These are phyloP conservation scores for Nannospalax galili DNA, from an alignment of 2,113 vertebrate species.

Conservation along the genomic window DNA sequence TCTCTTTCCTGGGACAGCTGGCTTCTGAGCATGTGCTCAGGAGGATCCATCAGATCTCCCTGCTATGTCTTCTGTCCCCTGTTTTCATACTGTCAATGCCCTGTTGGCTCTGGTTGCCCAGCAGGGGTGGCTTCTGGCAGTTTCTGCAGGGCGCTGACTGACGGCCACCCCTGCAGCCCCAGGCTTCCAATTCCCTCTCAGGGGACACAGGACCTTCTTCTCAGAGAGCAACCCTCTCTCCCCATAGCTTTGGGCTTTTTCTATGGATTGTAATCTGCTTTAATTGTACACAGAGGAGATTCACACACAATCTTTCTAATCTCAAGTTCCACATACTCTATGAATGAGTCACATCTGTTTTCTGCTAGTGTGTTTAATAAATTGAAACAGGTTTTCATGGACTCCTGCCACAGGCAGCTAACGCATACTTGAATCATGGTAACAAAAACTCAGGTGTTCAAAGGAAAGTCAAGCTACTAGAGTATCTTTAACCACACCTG, in stretches of 20 bases:
- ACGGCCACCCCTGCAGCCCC: neutral
- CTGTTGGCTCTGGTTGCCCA: neutral
- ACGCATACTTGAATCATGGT: neutral
- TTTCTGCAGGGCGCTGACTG: neutral
- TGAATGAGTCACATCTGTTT: neutral
- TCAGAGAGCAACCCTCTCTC: neutral
- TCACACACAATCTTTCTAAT: neutral
- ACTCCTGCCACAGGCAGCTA: neutral
- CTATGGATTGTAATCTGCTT: neutral
- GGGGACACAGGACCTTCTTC: neutral
- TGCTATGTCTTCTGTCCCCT: neutral
- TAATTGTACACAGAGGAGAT: neutral
- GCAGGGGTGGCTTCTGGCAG: neutral
- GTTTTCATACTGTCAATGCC: neutral
- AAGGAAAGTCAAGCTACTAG: neutral
- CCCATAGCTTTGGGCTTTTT: neutral
- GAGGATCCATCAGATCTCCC: neutral
- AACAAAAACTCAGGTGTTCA: neutral
- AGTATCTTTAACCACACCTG: neutral
- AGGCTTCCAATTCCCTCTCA: neutral
- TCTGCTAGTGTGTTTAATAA: neutral
- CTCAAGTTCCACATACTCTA: neutral
- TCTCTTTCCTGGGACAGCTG: neutral
- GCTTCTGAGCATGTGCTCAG: neutral
- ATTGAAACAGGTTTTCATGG: neutral